Conservation (phyloP, 2,113 vertebrate genomes). For the Cheilinus undulatus region DNA sequence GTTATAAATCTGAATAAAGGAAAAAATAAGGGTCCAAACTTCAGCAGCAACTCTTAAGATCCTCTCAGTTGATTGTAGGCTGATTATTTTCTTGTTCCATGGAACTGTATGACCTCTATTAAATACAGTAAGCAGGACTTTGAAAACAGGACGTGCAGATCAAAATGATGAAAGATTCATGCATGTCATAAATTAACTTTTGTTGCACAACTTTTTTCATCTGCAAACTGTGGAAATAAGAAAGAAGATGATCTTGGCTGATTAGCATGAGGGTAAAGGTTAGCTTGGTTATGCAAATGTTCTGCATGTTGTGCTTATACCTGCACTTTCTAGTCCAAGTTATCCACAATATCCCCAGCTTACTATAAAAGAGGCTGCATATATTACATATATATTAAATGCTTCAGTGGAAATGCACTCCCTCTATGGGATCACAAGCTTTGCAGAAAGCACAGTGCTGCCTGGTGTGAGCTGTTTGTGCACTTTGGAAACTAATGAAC, state of each 20-base stretch:
- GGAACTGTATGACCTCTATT: not conserved
- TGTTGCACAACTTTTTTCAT: not conserved
- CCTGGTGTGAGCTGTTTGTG: not conserved
- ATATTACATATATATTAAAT: slow-evolving; percentile 60
- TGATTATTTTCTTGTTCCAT: slow-evolving; percentile 5
- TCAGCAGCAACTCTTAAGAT: slow-evolving; percentile 26
- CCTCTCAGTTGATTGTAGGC: not conserved
- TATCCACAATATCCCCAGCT: not conserved
- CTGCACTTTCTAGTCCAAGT: slow-evolving; percentile 61
- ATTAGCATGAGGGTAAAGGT: slow-evolving; percentile 45
- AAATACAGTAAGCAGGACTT: not conserved
- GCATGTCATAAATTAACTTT: not conserved
- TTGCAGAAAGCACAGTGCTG: slow-evolving; percentile 2
- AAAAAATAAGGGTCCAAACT: slow-evolving; percentile 13
- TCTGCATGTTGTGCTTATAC: slow-evolving; percentile 63
- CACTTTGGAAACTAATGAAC: slow-evolving; percentile 17
- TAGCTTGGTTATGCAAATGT: slow-evolving; percentile 33
- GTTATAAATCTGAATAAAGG: slow-evolving; percentile 61
- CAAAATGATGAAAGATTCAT: not conserved
- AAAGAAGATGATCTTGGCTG: not conserved
- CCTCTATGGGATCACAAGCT: slow-evolving; percentile 7
- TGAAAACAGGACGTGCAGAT: not conserved
- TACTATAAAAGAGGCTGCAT: slow-evolving; percentile 53
- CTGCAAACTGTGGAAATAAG: slow-evolving; percentile 1
- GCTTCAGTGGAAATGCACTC: slow-evolving; percentile 22